Evolutionary conservation across 2,888 invertebrate genomes (phyloP).

Genomic region (Eurytoma californica): DNA sequence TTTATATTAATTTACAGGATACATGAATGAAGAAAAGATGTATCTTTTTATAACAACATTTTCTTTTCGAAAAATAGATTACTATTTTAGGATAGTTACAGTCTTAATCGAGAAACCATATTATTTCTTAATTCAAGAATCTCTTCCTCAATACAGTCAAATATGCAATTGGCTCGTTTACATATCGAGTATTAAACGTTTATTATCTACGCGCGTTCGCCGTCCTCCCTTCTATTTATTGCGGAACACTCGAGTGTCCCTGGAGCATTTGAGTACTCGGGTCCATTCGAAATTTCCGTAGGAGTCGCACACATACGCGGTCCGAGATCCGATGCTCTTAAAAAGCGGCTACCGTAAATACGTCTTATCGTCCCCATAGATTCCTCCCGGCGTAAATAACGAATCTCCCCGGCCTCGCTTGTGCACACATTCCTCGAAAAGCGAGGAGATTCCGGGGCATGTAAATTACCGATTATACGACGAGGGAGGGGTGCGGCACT

Average conservation of each 20-base stretch:
- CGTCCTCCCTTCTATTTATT: not conserved
- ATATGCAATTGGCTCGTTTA: not conserved
- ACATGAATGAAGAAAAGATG: no score
- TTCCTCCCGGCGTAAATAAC: not conserved
- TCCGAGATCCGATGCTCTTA: not conserved
- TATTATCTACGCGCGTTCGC: no score
- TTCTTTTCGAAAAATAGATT: no score
- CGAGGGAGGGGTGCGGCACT: not conserved
- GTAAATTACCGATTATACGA: conserved; percentile 2
- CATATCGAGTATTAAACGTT: not conserved
- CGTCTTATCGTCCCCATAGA: not conserved
- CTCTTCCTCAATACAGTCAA: no score
- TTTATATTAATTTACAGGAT: no score
- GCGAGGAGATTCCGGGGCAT: not conserved
- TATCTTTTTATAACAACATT: no score
- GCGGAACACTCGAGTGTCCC: not conserved
- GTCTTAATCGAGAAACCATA: no score
- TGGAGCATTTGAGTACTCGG: not conserved
- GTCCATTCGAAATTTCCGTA: not conserved
- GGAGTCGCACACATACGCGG: not conserved
- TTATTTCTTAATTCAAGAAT: no score
- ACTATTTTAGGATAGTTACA: no score
- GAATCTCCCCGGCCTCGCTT: not conserved
- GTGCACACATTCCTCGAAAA: conserved; percentile 4
- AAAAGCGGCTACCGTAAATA: not conserved